Base-by-base conservation (phyloP, 2,797 vertebrate species). In the Phoxinus dragarum region DNA sequence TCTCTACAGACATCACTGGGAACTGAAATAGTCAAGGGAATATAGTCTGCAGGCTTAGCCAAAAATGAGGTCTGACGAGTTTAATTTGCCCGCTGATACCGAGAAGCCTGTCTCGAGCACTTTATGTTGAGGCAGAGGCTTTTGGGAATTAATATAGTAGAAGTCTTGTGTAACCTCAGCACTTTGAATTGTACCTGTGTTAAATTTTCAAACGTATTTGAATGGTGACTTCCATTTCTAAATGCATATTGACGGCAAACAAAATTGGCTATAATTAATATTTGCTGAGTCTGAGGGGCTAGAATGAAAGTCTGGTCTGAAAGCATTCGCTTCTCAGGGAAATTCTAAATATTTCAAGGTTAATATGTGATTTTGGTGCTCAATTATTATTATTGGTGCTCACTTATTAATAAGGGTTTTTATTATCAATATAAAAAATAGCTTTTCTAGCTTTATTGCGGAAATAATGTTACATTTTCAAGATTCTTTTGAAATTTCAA, bases 21-120 rank as follows among this genome's bases (percentile, higher is more conserved):
- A 74, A 4, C 61, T 80, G 75, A 71, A 81, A 34, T 84, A 59
- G 69, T 47, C 69, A 61, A 44, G 69, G 54, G 80, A 82, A 73
- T 42, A 31, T 31, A 59, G 54, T 82, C 40, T 61, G 19, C 38
- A 3, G 38, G 69, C 80, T 73, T 59, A 82, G 68, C 80, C 38
- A 44, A 72, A 56, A 59, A 73, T 17, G 10, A 86, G 59, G 59
- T 54, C 49, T 82, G 71, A 86, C 14, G 2, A 38, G 71, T 75
- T 82, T 44, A 56, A 82, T 86, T 86, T 77, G 61, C 68, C n/a
- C 19, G 80, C 52, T 71, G 31, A 68, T 77, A 80, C 27, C 0
- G 4, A 77, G 80, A 82, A 34, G 40, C 16, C 68, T 27, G 73
- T 82, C 47, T 49, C 71, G 61, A 71, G 34, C 54, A 74, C 72